These are phyloP conservation scores for Helicoverpa zea DNA, from an alignment of 1,140 invertebrate species.

Conservation along the genomic window DNA sequence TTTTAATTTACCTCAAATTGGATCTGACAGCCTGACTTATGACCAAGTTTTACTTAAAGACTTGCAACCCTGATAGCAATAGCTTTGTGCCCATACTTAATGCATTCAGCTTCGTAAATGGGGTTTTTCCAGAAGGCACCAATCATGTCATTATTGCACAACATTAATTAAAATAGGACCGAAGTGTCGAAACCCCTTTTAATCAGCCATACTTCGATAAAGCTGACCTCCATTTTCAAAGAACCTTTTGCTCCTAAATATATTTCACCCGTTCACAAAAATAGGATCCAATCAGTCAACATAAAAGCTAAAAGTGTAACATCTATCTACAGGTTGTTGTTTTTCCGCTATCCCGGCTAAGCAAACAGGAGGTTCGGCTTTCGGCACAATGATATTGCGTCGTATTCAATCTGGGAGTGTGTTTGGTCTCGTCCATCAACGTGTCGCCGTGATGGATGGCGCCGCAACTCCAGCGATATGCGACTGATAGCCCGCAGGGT, in stretches of 20 bases:
- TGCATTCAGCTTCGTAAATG: no score
- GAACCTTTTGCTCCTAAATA: neutral
- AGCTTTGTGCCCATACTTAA: no score
- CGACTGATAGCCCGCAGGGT: conserved; percentile 5
- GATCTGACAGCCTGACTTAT: no score
- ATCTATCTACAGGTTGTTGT: conserved; percentile 41
- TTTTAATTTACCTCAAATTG: no score
- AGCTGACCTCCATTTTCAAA: neutral
- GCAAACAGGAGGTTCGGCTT: conserved; percentile 32
- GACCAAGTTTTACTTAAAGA: no score
- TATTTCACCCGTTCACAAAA: neutral
- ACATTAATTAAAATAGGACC: neutral
- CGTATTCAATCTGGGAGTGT: conserved; percentile 44
- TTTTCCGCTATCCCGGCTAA: conserved; percentile 16
- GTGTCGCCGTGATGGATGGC: conserved; percentile 41
- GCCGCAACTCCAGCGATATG: conserved; percentile 21
- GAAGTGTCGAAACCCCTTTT: neutral
- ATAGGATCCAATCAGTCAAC: conserved; percentile 5
- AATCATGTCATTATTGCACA: no score
- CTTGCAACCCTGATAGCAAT: no score
- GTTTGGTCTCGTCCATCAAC: conserved; percentile 44
- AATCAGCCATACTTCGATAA: neutral
- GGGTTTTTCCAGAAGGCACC: no score
- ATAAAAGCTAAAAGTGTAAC: neutral
- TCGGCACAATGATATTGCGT: conserved; percentile 34